Percentiles rank a stretch among this genome's conserved stretches.
Evolutionary conservation across 2,113 vertebrate species (phyloP).

Genomic region (Jacana jacana): DNA sequence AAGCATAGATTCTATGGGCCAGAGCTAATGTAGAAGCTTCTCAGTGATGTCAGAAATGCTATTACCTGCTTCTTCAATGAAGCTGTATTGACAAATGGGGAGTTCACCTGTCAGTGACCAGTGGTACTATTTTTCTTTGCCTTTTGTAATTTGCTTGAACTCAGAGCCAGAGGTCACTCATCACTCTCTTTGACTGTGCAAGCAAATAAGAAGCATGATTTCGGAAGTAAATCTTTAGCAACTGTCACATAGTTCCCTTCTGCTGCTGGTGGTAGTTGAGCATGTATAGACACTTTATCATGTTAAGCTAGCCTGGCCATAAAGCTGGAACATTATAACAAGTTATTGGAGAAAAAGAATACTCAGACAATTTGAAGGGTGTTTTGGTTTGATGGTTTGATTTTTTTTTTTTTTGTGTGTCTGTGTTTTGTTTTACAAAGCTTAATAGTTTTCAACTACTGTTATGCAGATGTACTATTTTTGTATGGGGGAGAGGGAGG

Average conservation of each 20-base stretch:
- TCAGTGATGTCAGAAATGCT: not conserved
- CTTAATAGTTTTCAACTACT: not conserved
- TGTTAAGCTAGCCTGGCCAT: not conserved
- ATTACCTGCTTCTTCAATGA: not conserved
- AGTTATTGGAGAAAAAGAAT: not conserved
- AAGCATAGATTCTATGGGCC: not conserved
- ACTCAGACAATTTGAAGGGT: not conserved
- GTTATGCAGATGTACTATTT: not conserved
- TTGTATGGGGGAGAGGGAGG: not conserved
- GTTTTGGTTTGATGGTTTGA: not conserved
- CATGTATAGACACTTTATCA: not conserved
- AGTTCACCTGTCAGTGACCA: slow-evolving; percentile 66
- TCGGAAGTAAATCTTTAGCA: slow-evolving; percentile 73
- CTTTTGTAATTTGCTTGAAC: slow-evolving; percentile 69
- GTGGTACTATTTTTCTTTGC: slow-evolving; percentile 66
- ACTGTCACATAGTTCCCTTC: slow-evolving; percentile 18
- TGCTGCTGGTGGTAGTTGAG: not conserved
- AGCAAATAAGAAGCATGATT: slow-evolving; percentile 51
- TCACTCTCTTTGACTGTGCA: slow-evolving; percentile 59
- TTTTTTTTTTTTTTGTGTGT: not conserved
- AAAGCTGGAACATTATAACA: not conserved
- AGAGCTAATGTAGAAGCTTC: not conserved
- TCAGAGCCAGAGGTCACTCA: slow-evolving; percentile 66
- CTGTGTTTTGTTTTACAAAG: not conserved
- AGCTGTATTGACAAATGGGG: slow-evolving; percentile 35